Evolutionary conservation across 64 coral and sea anemone species (phyloP), one percentile per base, ranked within the genome.

Genomic region (Montipora efflorescens): DNA sequence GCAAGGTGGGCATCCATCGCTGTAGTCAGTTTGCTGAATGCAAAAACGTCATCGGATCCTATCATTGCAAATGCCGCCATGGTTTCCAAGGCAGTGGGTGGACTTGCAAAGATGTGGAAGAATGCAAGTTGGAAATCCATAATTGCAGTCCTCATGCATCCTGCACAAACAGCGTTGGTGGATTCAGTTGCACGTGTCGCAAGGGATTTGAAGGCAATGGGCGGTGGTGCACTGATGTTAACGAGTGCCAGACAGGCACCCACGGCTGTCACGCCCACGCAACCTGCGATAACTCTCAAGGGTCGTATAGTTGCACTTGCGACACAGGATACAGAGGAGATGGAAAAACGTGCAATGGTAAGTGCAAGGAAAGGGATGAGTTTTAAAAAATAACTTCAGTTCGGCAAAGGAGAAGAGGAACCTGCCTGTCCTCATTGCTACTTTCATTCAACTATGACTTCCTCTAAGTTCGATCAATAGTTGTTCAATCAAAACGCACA

Each of bases 161-260:
- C 18, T 95, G 94, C n/a, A 95, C 78, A 4, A 95, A 95, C 76
- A 92, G n/a, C 28, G 68, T 76, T 1, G 94, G 89, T 10, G 75
- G 89, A 15, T 92, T 91, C 52, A 75, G 16, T 9, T 95, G 94
- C 47, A 69, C 1, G 5, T 95, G 94, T 22, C 64, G 47, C 73
- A 21, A 14, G 20, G 94, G 94, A 28, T 95, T 79, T 55, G 19
- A 81, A n/a, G 89, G 94, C 8, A 47, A 92, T 43, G 94, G 94
- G 4, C 46, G 66, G 71, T n/a, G 47, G 4, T 95, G 94, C 66
- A 71, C 55, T 50, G 94, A 94, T 53, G 21, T 89, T 10, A 71
- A 94, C 55, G 92, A 94, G 18, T 94, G 92, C 20, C 47, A 23
- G 14, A 67, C 5, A 47, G 86, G 92, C 44, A 79, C 69, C 44